phyloP scores from a whole-genome alignment of 2,113 vertebrate species.

The Eretmodus cyanostictus region DNA sequence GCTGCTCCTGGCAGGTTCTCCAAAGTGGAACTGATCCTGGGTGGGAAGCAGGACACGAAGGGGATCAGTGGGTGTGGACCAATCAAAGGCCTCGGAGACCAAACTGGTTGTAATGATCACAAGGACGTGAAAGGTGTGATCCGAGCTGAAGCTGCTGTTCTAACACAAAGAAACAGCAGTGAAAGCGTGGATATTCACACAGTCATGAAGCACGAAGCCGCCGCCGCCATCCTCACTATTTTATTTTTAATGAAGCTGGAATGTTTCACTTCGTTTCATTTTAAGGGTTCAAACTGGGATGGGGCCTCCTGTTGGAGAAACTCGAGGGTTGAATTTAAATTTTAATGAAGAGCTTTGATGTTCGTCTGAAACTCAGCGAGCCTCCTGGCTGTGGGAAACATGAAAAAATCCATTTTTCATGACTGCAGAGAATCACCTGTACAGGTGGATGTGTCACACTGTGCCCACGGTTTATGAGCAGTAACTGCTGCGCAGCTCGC shows the following conservation, averaged over 20 bases:
- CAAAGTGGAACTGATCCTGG: not conserved
- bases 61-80: not conserved
- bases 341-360: constrained; percentile 13
- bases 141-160: not conserved
- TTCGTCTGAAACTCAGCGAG: not conserved
- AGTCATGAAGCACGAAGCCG: not conserved
- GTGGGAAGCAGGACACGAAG: not conserved
- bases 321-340: not conserved
- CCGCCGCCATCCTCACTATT: not conserved
- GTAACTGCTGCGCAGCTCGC: not conserved
- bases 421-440: not conserved
- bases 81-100: not conserved
- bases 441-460: not conserved
- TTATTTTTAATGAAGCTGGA: not conserved
- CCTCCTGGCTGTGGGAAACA: not conserved
- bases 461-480: not conserved
- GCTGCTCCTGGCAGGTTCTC: not conserved
- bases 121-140: not conserved
- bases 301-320: not conserved
- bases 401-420: not conserved
- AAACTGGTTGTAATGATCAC: not conserved
- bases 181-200: not conserved
- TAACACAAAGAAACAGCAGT: not conserved
- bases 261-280: not conserved
- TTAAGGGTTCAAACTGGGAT: not conserved